Conservation (phyloP, 2,113 vertebrate species). For the Acinonyx jubatus region DNA sequence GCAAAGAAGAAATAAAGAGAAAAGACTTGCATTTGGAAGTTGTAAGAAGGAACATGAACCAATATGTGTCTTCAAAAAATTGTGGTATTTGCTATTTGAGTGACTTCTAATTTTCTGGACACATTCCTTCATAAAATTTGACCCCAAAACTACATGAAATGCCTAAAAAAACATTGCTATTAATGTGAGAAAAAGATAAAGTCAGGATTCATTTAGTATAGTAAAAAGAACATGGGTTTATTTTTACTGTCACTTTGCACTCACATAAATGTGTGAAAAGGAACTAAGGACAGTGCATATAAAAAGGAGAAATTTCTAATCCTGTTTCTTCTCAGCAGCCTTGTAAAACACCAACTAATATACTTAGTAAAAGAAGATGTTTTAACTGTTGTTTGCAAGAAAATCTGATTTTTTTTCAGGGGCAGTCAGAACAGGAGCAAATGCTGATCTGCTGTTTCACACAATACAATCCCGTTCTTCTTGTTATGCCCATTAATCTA, state of each 20-base stretch:
- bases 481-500: slow-evolving; percentile 49
- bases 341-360: slow-evolving; percentile 9
- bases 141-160: background rate
- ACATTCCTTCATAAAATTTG: background rate
- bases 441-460: slow-evolving; percentile 50
- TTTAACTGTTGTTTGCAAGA: slow-evolving; percentile 18
- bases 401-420: slow-evolving; percentile 16
- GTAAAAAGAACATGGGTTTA: background rate
- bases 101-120: background rate
- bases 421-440: background rate
- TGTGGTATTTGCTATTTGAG: background rate
- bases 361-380: slow-evolving; percentile 14
- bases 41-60: background rate
- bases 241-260: background rate
- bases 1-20: background rate
- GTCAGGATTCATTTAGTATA: background rate
- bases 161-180: background rate
- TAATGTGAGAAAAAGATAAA: background rate
- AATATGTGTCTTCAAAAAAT: background rate
- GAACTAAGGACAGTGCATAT: background rate
- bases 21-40: background rate
- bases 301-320: slow-evolving; percentile 8
- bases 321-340: background rate
- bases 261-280: background rate
- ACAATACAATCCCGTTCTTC: background rate